Evolutionary conservation across 2,113 vertebrate species (phyloP), one percentile per base, ranked within the genome.

Genomic region (Aramus guarauna): DNA sequence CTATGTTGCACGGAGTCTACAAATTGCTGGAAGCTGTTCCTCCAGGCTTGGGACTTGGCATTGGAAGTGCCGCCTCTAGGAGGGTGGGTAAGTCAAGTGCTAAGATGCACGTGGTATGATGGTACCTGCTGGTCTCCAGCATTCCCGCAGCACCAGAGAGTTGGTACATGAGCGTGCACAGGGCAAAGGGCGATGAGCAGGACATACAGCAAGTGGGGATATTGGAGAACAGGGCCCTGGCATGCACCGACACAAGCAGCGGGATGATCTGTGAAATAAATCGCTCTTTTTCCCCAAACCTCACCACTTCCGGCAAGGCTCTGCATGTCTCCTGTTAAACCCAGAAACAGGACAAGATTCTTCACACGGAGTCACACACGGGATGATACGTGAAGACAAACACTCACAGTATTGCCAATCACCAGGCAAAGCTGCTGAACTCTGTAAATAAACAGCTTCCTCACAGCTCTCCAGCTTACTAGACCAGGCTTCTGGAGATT

Each of bases 391-490:
- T 22, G 69, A 41, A 63, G 88, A 15, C 1, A 11, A 91, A 17
- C 55, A 20, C 41, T 2, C 45, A 41, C 30, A 64, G 30, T 34
- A 29, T 72, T 23, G 71, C 64, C 74, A 52, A 26, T 36, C 88
- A 90, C 30, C 82, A 73, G 85, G 71, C 50, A 78, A 79, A 76
- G 94, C 74, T 78, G 68, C 66, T 75, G 77, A 74, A 36, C 84
- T 89, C 84, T 66, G 9, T 41, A 77, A 86, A 89, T 71, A 86
- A 84, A 36, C 22, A 91, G 8, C 18, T 63, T 67, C 86, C 79
- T 91, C 12, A 0, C 79, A 58, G 29, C 56, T 71, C 58, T 72
- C 58, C 32, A 43, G 32, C n/a, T 62, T 48, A 4, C 1, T 39
- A 3, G 4, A 1, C 66, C 83, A 52, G 56, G 9, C 60, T 81